Conservation (phyloP, 2,113 vertebrate species). For the Felis catus region F.catus_Fca126_mat1.0 CM031414.1:3507501-3508000, state of each 20-base stretch:
- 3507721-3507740: not conserved
- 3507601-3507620: fast-evolving
- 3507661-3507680: not conserved
- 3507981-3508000: not conserved
- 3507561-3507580: not conserved
- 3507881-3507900: fast-evolving
- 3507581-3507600: fast-evolving
- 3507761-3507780: fast-evolving
- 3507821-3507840: not conserved
- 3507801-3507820: not conserved
- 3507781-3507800: not conserved
- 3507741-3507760: too few species aligned
- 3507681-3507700: not conserved
- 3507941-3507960: not conserved
- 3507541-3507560: not conserved
- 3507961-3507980: not conserved
- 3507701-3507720: not conserved
- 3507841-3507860: not conserved
- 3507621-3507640: not conserved
- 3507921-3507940: not conserved
- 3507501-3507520: not conserved
- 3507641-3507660: not conserved
- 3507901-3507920: not conserved
- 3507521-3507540: not conserved
- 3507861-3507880: not conserved